Evolutionary conservation across 2,888 invertebrate genomes (phyloP).

Genomic region (Thereva unica): DNA sequence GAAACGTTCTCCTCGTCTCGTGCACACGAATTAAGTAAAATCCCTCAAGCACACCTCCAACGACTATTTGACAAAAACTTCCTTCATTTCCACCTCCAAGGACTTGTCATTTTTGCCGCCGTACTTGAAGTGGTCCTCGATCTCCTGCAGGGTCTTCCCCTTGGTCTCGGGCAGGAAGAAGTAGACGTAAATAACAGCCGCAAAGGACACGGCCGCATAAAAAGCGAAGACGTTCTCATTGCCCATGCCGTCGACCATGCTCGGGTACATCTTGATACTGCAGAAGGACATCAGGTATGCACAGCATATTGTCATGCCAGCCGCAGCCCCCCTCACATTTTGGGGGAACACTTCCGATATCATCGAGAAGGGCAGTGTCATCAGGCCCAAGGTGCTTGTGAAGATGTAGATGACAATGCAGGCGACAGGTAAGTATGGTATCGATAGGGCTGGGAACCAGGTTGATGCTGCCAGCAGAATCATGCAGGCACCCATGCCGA

Average conservation of each 20-base stretch:
- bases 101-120: slow-evolving; percentile 40
- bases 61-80: no score
- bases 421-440: slow-evolving; percentile 51
- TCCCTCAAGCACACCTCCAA: no score
- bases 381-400: slow-evolving; percentile 60
- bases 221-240: slow-evolving; percentile 66
- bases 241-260: slow-evolving; percentile 63
- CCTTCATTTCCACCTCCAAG: no score
- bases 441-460: slow-evolving; percentile 51
- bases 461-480: slow-evolving; percentile 61
- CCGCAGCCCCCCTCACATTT: slow-evolving; percentile 66
- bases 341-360: slow-evolving; percentile 73
- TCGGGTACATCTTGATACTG: slow-evolving; percentile 70
- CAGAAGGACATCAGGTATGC: slow-evolving; percentile 68
- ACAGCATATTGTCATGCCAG: slow-evolving; percentile 69
- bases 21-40: no score
- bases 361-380: slow-evolving; percentile 75
- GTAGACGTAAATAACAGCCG: slow-evolving; percentile 65
- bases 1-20: no score
- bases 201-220: slow-evolving; percentile 64
- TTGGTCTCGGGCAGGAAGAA: slow-evolving; percentile 71
- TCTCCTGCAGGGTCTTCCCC: slow-evolving; percentile 69
- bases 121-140: slow-evolving; percentile 62
- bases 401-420: slow-evolving; percentile 55
- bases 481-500: slow-evolving; percentile 66